phyloP scores from a whole-genome alignment of 2,888 invertebrate species.

The Julus scandinavius region DNA sequence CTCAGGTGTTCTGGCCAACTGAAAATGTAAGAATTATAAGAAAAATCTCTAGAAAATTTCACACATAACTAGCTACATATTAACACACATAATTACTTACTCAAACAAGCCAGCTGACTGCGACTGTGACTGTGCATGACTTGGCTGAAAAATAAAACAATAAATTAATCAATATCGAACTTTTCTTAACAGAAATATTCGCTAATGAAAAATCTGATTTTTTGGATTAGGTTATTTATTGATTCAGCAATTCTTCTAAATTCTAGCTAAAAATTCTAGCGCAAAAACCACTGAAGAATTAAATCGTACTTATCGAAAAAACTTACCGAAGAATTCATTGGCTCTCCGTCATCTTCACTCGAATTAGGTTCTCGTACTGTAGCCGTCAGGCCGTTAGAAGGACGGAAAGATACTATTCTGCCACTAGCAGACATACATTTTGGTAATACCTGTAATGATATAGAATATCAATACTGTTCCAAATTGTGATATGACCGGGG shows the following conservation, averaged over 20 bases:
- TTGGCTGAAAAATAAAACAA: neutral
- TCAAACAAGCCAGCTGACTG: neutral
- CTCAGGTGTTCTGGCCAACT: neutral
- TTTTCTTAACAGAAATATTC: too few species aligned
- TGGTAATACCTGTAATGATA: neutral
- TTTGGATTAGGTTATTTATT: too few species aligned
- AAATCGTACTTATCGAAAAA: neutral
- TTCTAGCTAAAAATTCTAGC: too few species aligned
- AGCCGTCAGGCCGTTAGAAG: neutral
- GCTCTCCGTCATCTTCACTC: neutral
- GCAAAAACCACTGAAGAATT: too few species aligned
- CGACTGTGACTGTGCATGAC: constrained; percentile 16
- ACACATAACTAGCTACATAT: too few species aligned
- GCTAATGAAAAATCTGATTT: too few species aligned
- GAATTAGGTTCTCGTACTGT: neutral
- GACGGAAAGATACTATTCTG: neutral
- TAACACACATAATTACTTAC: neutral
- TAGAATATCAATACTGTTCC: neutral
- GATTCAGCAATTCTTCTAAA: too few species aligned
- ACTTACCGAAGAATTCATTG: neutral
- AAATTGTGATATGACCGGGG: too few species aligned
- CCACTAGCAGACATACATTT: neutral
- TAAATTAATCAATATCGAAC: neutral
- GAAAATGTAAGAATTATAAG: neutral
- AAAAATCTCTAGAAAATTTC: too few species aligned